phyloP scores from a whole-genome alignment of 2,888 invertebrate species.

The Yponomeuta plumbellus region DNA sequence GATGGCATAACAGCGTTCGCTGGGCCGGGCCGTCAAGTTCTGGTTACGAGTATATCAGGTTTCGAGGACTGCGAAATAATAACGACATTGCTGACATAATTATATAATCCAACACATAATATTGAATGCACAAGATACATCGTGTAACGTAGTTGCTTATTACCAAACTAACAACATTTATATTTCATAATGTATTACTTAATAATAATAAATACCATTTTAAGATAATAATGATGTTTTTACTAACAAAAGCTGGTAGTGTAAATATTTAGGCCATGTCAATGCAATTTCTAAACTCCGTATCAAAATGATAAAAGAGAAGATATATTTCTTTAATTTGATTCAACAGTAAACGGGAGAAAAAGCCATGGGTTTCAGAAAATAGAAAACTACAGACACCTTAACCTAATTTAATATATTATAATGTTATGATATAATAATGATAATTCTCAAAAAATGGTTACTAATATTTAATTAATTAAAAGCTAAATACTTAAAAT shows the following conservation, averaged over 20 bases:
- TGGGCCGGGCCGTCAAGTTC: no score
- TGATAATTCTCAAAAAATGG: constrained; percentile 28
- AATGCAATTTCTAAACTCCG: constrained; percentile 13
- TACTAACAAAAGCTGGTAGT: constrained; percentile 22
- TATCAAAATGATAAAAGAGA: constrained; percentile 33
- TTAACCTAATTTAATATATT: constrained; percentile 39
- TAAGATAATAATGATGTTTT: constrained; percentile 10
- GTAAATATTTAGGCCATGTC: constrained; percentile 47
- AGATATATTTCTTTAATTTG: constrained; percentile 53
- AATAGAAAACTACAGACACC: constrained; percentile 52
- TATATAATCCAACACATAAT: constrained; percentile 67
- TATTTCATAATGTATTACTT: constrained; percentile 18
- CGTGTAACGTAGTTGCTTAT: constrained; percentile 43
- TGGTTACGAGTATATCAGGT: not conserved
- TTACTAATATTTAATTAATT: constrained; percentile 23
- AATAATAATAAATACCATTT: constrained; percentile 6
- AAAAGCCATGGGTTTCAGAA: constrained; percentile 56
- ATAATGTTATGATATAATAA: not conserved
- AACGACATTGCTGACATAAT: constrained; percentile 61
- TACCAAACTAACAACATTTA: constrained; percentile 35
- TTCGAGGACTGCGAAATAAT: constrained; percentile 24
- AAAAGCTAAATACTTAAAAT: constrained; percentile 10
- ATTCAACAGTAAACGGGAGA: constrained; percentile 53
- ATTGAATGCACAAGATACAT: constrained; percentile 53
- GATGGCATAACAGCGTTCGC: no score